phyloP scores from a whole-genome alignment of 2,888 invertebrate species.

The Lutraria lutraria region DNA sequence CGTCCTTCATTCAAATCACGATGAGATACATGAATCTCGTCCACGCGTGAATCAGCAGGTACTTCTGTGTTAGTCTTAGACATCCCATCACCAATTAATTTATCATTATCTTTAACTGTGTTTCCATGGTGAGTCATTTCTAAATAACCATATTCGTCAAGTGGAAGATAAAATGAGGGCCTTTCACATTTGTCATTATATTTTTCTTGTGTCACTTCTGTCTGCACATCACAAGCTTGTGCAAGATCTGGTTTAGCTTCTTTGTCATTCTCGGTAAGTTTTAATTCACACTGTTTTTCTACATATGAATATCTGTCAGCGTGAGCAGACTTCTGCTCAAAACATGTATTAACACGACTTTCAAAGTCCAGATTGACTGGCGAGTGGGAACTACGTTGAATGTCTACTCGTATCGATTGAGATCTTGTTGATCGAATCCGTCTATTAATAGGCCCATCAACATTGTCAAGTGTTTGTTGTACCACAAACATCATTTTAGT shows the following conservation, averaged over 20 bases:
- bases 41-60: neutral
- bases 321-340: neutral
- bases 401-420: neutral
- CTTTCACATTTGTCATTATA: neutral
- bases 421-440: neutral
- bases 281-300: neutral
- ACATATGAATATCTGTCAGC: constrained; percentile 18
- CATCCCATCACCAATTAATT: neutral
- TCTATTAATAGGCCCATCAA: neutral
- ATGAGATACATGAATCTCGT: neutral
- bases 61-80: neutral
- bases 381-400: neutral
- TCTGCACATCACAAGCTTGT: too few relatives aligned
- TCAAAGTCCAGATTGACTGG: neutral
- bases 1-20: neutral
- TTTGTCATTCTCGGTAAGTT: too few relatives aligned
- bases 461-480: neutral
- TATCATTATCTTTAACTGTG: neutral
- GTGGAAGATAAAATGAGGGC: neutral
- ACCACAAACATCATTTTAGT: neutral
- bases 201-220: neutral
- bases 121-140: neutral
- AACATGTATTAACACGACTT: neutral
- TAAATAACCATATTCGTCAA: constrained; percentile 18
- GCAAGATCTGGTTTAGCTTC: neutral